Evolutionary conservation across 2,797 vertebrate species (phyloP).

Genomic region (Leucoraja ocellata): DNA sequence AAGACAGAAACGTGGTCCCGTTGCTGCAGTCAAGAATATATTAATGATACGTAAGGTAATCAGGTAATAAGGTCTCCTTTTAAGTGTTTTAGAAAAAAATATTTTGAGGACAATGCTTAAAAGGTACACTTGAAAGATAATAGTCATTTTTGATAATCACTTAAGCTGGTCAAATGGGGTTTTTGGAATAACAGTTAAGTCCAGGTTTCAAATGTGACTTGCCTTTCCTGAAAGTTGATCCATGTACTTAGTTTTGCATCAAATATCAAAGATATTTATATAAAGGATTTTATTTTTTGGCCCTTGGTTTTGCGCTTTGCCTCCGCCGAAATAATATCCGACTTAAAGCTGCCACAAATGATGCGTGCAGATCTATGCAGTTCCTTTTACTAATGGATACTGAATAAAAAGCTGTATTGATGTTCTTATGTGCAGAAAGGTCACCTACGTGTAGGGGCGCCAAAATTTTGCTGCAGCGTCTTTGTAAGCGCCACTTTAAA

Average conservation of each 20-base stretch:
- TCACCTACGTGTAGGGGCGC: too few relatives aligned
- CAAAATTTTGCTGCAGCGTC: too few relatives aligned
- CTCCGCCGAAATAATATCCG: background rate
- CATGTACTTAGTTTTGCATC: background rate
- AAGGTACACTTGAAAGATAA: background rate
- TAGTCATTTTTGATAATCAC: background rate
- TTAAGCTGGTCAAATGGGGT: background rate
- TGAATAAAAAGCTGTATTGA: background rate
- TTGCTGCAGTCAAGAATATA: background rate
- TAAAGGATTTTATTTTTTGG: background rate
- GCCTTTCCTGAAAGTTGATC: background rate
- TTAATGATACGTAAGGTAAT: background rate
- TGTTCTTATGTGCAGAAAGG: too few relatives aligned
- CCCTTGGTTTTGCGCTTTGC: background rate
- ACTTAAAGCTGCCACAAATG: background rate
- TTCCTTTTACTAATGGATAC: background rate
- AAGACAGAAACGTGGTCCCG: background rate
- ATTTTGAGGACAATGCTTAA: background rate
- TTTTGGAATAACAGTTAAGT: constrained; percentile 10
- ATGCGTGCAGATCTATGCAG: background rate
- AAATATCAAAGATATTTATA: constrained; percentile 15
- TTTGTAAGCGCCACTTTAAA: too few relatives aligned
- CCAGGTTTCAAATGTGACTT: background rate
- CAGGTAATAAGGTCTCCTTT: background rate
- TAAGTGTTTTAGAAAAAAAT: background rate